These are phyloP conservation scores for Sebastes itinus DNA, from an alignment of 2,797 vertebrate genomes.

Conservation along the genomic window DNA sequence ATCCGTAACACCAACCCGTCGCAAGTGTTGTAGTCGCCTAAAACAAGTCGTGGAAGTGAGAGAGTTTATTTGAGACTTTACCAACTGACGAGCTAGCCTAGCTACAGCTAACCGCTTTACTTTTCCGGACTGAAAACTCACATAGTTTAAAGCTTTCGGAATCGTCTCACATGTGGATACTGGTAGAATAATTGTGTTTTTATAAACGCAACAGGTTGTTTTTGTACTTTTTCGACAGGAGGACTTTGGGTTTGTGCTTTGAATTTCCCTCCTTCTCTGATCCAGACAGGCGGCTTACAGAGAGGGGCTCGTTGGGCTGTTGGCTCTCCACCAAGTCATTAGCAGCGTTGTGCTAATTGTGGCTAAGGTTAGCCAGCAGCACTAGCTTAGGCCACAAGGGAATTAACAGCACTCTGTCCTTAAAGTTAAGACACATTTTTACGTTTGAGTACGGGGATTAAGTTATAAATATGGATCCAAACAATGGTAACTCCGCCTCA, in stretches of 20 bases:
- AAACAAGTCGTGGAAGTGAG: constrained; percentile 40
- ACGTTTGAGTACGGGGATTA: constrained; percentile 29
- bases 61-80: constrained; percentile 29
- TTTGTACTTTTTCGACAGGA: constrained; percentile 16
- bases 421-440: neutral
- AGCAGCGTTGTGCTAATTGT: constrained; percentile 71
- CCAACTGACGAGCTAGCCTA: constrained; percentile 44
- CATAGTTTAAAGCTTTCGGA: neutral
- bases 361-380: constrained; percentile 60
- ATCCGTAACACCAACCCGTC: constrained; percentile 12
- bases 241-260: constrained; percentile 64
- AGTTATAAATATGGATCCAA: constrained; percentile 76
- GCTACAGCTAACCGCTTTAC: constrained; percentile 69
- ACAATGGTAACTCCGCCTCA: constrained; percentile 76
- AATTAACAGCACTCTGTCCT: neutral
- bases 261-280: constrained; percentile 84
- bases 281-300: constrained; percentile 38
- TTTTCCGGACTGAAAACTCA: constrained; percentile 17
- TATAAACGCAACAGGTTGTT: constrained; percentile 17
- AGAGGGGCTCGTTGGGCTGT: constrained; percentile 23
- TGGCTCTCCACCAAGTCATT: constrained; percentile 67
- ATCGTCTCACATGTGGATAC: neutral
- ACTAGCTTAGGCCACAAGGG: constrained; percentile 27
- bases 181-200: neutral
- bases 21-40: neutral